Percentiles rank a stretch among this genome's conserved stretches.
Conservation (phyloP, 2,888 invertebrate genomes). For the Icerya purchasi region DNA sequence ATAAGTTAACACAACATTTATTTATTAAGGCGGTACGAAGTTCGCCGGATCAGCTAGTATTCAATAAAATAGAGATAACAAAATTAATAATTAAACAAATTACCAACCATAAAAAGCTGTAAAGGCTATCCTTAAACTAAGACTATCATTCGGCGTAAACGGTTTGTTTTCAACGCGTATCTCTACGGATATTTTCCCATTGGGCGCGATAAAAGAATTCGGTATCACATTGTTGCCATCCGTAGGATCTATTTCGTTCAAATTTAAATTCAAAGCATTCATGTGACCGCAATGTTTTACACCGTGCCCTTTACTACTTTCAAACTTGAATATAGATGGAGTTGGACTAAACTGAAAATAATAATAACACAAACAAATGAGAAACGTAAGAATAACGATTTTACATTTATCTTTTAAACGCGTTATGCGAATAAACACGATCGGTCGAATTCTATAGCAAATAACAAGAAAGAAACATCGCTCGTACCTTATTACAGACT, state of each 20-base stretch:
- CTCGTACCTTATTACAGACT: too few species aligned
- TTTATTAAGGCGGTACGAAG: too few species aligned
- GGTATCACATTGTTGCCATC: constrained; percentile 15
- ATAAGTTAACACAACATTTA: constrained; percentile 2
- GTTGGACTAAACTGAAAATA: too few species aligned
- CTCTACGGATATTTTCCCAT: constrained; percentile 26
- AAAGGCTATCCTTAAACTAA: constrained; percentile 28
- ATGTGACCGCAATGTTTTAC: constrained; percentile 19
- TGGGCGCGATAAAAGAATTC: constrained; percentile 21
- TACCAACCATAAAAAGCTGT: constrained; percentile 28
- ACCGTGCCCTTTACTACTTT: too few species aligned
- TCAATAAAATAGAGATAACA: background rate
- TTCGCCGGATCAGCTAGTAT: too few species aligned
- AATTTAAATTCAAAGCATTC: constrained; percentile 11
- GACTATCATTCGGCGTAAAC: constrained; percentile 21
- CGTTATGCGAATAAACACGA: too few species aligned
- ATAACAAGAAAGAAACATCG: too few species aligned
- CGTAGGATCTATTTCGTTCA: constrained; percentile 11
- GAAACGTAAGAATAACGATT: too few species aligned
- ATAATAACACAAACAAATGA: too few species aligned
- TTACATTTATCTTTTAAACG: too few species aligned
- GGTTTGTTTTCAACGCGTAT: constrained; percentile 26
- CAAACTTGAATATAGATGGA: too few species aligned
- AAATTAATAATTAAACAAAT: background rate
- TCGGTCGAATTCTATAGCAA: too few species aligned